Conservation (phyloP, 2,888 invertebrate species). For the Mycalesis mineus region DNA sequence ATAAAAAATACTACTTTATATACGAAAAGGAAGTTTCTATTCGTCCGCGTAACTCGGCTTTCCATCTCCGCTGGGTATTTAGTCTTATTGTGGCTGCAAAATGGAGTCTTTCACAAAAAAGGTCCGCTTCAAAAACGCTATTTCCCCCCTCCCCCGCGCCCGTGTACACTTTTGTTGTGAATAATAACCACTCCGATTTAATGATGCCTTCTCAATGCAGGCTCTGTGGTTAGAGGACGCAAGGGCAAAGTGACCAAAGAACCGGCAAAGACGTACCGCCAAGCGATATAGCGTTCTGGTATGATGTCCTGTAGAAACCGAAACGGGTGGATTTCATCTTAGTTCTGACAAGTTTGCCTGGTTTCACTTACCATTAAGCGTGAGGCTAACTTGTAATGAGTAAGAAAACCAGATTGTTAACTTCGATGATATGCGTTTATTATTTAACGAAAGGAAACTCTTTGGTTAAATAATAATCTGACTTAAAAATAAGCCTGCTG, state of each 20-base stretch:
- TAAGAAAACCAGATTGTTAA: too few species aligned
- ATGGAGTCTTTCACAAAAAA: conserved; percentile 26
- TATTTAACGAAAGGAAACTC: too few species aligned
- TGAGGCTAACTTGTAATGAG: too few species aligned
- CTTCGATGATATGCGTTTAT: too few species aligned
- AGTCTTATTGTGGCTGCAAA: conserved; percentile 33
- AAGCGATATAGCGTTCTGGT: too few species aligned
- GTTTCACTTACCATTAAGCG: too few species aligned
- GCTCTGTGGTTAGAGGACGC: not conserved
- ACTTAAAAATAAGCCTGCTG: too few species aligned
- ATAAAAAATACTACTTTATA: not conserved
- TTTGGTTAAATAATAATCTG: too few species aligned
- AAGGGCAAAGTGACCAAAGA: not conserved
- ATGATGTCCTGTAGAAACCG: too few species aligned
- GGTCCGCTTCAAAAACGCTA: conserved; percentile 24
- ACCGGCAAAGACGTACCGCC: too few species aligned
- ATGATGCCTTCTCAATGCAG: conserved; percentile 11
- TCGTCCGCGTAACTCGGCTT: conserved; percentile 6
- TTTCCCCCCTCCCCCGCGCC: conserved; percentile 1
- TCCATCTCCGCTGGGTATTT: conserved; percentile 33
- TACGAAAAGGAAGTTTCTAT: not conserved
- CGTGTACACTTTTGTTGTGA: conserved; percentile 4
- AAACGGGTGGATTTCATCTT: too few species aligned
- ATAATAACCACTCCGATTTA: conserved; percentile 2
- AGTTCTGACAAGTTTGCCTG: too few species aligned